These are phyloP conservation scores for Amphimallon solstitiale DNA, from an alignment of 2,888 invertebrate species.

Conservation along the genomic window DNA sequence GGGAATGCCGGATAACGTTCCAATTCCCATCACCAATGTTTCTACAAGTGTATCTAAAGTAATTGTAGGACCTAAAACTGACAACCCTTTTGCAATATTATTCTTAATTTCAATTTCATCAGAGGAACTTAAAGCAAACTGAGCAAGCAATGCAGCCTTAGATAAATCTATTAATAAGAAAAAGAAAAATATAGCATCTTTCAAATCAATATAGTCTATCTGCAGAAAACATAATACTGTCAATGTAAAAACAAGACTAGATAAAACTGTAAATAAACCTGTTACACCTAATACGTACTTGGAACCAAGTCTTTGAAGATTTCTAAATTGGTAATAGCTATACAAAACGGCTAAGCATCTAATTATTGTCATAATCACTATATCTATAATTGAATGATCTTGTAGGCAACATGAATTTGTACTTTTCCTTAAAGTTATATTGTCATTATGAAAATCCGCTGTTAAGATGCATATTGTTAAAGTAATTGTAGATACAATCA, in stretches of 20 bases:
- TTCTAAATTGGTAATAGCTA: conserved; percentile 91
- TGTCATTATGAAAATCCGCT: conserved; percentile 66
- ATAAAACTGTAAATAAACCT: conserved; percentile 87
- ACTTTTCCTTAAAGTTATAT: conserved; percentile 54
- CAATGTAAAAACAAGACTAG: conserved; percentile 91
- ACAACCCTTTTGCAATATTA: conserved; percentile 88
- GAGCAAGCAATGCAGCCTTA: conserved; percentile 88
- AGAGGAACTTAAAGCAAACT: conserved; percentile 81
- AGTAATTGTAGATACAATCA: conserved; percentile 86
- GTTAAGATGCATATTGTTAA: conserved; percentile 82
- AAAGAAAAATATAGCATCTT: conserved; percentile 92
- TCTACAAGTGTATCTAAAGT: conserved; percentile 91
- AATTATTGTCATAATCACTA: conserved; percentile 90
- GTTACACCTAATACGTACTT: conserved; percentile 86
- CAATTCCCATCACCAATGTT: conserved; percentile 89
- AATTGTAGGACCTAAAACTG: conserved; percentile 87
- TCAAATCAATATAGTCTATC: conserved; percentile 86
- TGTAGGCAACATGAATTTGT: conserved; percentile 30
- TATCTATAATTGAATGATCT: conserved; percentile 72
- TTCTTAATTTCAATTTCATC: conserved; percentile 84
- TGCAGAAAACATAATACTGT: conserved; percentile 88
- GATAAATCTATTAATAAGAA: conserved; percentile 90
- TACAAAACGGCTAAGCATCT: conserved; percentile 90
- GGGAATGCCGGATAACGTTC: conserved; percentile 88
- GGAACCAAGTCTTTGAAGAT: conserved; percentile 87